Conservation (phyloP, 2,888 invertebrate species). For the Lasioglossum zephyrum region DNA sequence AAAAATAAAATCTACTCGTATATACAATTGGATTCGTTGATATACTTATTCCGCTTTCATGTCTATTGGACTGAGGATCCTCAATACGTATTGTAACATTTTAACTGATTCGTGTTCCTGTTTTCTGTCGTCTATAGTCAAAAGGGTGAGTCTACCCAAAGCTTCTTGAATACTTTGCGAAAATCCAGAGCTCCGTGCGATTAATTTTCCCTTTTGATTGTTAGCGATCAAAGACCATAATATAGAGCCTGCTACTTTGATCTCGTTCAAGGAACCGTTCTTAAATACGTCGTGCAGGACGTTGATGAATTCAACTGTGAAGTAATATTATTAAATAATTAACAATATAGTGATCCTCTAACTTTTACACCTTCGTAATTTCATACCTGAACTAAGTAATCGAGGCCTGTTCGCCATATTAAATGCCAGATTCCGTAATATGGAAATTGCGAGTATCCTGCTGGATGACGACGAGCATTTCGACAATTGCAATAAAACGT, state of each 20-base stretch:
- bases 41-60: slow-evolving; percentile 53
- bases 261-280: slow-evolving; percentile 84
- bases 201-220: slow-evolving; percentile 88
- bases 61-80: slow-evolving; percentile 75
- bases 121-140: slow-evolving; percentile 75
- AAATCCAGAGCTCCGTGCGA: slow-evolving; percentile 85
- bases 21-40: slow-evolving; percentile 41
- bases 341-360: background rate
- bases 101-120: slow-evolving; percentile 78
- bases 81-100: slow-evolving; percentile 79
- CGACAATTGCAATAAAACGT: slow-evolving; percentile 80
- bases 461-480: slow-evolving; percentile 75
- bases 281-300: slow-evolving; percentile 84
- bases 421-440: slow-evolving; percentile 86
- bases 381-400: slow-evolving; percentile 85
- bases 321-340: background rate
- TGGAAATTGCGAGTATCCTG: slow-evolving; percentile 84
- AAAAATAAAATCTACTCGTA: slow-evolving; percentile 40
- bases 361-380: slow-evolving; percentile 24
- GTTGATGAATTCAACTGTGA: slow-evolving; percentile 85
- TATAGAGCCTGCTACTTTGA: slow-evolving; percentile 85
- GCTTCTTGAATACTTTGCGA: slow-evolving; percentile 84
- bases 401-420: slow-evolving; percentile 85
- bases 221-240: slow-evolving; percentile 90
- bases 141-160: slow-evolving; percentile 82